Percentiles rank a stretch among this genome's conserved stretches.
Evolutionary conservation across 2,113 vertebrate genomes (phyloP).

Genomic region (Syngnathus floridae): DNA sequence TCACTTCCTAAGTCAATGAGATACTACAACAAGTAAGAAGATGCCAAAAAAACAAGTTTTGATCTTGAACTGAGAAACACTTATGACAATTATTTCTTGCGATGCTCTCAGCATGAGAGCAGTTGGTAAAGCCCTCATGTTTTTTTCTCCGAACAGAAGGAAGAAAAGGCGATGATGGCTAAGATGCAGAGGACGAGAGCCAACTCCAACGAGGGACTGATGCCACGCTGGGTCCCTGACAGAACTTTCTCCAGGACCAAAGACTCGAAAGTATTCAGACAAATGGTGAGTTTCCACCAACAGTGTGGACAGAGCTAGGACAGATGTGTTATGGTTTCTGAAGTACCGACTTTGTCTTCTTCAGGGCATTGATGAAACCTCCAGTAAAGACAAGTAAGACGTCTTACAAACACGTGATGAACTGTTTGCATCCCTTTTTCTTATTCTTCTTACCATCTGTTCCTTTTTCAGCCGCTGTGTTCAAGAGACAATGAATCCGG

Average conservation of each 20-base stretch:
- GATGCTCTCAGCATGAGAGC: conserved; percentile 27
- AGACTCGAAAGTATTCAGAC: conserved; percentile 94
- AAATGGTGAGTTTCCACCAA: conserved; percentile 81
- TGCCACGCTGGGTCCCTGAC: conserved; percentile 90
- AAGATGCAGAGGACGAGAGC: conserved; percentile 86
- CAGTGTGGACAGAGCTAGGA: not conserved
- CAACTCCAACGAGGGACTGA: conserved; percentile 84
- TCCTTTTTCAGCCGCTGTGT: conserved; percentile 74
- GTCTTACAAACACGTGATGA: conserved; percentile 37
- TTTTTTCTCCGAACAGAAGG: conserved; percentile 76
- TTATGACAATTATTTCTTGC: conserved; percentile 5
- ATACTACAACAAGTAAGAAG: not conserved
- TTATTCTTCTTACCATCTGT: not conserved
- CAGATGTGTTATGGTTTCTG: not conserved
- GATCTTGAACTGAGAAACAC: not conserved
- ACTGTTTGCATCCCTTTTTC: not conserved
- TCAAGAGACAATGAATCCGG: conserved; percentile 89
- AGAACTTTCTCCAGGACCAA: conserved; percentile 88
- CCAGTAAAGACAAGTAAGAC: conserved; percentile 89
- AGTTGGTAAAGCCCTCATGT: conserved; percentile 36
- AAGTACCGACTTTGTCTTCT: conserved; percentile 15
- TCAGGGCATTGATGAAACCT: conserved; percentile 77
- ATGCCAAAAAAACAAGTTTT: not conserved
- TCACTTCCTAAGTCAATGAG: not conserved
- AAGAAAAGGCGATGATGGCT: conserved; percentile 93